These are phyloP conservation scores for Osedax frankpressi DNA, from an alignment of 2,888 invertebrate species.

Conservation along the genomic window DNA sequence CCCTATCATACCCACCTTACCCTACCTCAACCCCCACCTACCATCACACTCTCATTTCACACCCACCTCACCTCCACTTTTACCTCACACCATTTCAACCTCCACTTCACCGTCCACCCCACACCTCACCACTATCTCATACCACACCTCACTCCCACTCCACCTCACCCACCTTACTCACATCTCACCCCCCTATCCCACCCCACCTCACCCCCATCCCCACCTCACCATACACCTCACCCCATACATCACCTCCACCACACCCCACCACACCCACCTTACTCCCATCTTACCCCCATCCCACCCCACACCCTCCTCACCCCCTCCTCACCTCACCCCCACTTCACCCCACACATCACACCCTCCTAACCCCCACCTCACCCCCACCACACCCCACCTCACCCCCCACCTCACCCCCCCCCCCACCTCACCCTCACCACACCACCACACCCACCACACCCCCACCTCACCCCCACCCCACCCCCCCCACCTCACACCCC, in stretches of 20 bases:
- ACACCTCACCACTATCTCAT: not conserved
- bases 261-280: too few species aligned
- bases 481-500: not conserved
- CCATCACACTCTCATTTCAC: too few species aligned
- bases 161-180: not conserved
- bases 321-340: too few species aligned
- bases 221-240: not conserved
- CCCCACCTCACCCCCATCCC: too few species aligned
- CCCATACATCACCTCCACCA: too few species aligned
- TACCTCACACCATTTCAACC: not conserved
- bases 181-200: not conserved
- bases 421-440: too few species aligned
- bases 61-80: too few species aligned
- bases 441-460: not conserved
- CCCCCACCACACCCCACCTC: constrained; percentile 24
- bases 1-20: not conserved
- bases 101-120: too few species aligned
- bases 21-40: not conserved
- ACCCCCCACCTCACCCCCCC: not conserved
- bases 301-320: too few species aligned
- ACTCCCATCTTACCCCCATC: not conserved
- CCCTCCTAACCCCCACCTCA: too few species aligned
- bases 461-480: too few species aligned
- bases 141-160: too few species aligned
- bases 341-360: not conserved